Conservation (phyloP, 2,113 vertebrate species). For the Lophius piscatorius region DNA sequence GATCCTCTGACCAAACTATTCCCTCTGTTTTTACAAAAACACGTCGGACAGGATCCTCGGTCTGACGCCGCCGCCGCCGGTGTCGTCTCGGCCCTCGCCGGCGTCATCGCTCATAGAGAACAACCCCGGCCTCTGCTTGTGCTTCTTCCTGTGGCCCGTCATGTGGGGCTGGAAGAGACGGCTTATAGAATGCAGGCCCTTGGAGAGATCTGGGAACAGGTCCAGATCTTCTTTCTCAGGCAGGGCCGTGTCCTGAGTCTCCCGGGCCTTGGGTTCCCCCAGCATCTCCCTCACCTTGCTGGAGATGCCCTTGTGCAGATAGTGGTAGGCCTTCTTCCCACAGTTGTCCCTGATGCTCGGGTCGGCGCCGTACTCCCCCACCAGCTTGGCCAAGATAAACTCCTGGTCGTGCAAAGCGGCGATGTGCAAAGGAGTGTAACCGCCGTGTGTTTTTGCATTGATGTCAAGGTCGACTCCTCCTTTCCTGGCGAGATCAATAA, state of each 20-base stretch:
- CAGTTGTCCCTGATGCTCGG: slow-evolving; percentile 86
- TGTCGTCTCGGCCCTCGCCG: slow-evolving; percentile 55
- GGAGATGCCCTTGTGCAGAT: slow-evolving; percentile 79
- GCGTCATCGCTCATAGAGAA: slow-evolving; percentile 71
- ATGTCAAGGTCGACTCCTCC: slow-evolving; percentile 77
- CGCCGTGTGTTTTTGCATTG: slow-evolving; percentile 83
- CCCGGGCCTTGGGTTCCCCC: slow-evolving; percentile 68
- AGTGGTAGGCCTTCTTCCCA: slow-evolving; percentile 89
- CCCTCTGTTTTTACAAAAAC: slow-evolving; percentile 44
- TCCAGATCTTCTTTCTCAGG: slow-evolving; percentile 81
- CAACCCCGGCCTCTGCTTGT: slow-evolving; percentile 77
- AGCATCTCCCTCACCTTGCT: slow-evolving; percentile 77
- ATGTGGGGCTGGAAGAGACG: slow-evolving; percentile 84
- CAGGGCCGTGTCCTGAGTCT: not conserved
- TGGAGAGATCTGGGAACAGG: slow-evolving; percentile 82
- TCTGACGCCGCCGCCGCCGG: slow-evolving; percentile 30
- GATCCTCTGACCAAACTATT: too few species aligned
- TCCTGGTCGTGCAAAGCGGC: slow-evolving; percentile 87
- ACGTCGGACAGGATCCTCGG: slow-evolving; percentile 64
- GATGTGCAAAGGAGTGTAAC: slow-evolving; percentile 92
- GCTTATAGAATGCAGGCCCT: slow-evolving; percentile 84
- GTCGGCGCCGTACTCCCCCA: slow-evolving; percentile 81
- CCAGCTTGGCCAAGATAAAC: slow-evolving; percentile 81
- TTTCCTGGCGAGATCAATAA: slow-evolving; percentile 79
- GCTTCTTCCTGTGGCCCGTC: slow-evolving; percentile 79